These are phyloP conservation scores for Cyprinodon variegatus DNA, from an alignment of 2,113 vertebrate genomes.

Conservation along the genomic window DNA sequence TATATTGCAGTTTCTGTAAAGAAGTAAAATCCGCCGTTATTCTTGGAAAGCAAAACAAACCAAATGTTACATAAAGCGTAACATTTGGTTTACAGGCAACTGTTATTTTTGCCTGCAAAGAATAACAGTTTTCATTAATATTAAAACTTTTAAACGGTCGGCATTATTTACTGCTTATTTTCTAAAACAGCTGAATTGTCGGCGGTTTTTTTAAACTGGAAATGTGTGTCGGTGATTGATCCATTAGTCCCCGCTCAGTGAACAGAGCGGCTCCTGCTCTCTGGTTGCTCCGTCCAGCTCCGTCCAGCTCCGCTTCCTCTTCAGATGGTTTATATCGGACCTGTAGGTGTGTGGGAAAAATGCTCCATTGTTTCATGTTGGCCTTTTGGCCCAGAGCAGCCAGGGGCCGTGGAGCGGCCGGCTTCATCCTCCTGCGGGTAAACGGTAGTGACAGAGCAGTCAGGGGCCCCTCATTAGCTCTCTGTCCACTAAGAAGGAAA, in stretches of 20 bases:
- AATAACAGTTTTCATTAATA: too few relatives aligned
- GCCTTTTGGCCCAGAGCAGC: slow-evolving; percentile 38
- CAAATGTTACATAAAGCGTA: not conserved
- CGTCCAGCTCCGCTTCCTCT: not conserved
- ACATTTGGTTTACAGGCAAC: too few relatives aligned
- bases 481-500: slow-evolving; percentile 89
- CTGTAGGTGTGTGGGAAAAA: slow-evolving; percentile 59
- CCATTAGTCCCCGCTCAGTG: not conserved
- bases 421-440: slow-evolving; percentile 83
- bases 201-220: not conserved
- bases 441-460: slow-evolving; percentile 89
- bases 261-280: not conserved
- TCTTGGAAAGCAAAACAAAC: not conserved
- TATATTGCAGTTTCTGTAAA: not conserved
- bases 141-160: not conserved
- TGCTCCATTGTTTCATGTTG: slow-evolving; percentile 54
- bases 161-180: not conserved
- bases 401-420: slow-evolving; percentile 46
- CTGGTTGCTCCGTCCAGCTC: too few relatives aligned
- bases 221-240: not conserved
- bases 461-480: slow-evolving; percentile 92
- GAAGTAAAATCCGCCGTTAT: not conserved
- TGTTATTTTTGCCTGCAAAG: too few relatives aligned
- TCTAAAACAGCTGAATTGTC: not conserved
- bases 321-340: not conserved